Conservation (phyloP, 2,888 invertebrate species). For the Callosobruchus maculatus region DNA sequence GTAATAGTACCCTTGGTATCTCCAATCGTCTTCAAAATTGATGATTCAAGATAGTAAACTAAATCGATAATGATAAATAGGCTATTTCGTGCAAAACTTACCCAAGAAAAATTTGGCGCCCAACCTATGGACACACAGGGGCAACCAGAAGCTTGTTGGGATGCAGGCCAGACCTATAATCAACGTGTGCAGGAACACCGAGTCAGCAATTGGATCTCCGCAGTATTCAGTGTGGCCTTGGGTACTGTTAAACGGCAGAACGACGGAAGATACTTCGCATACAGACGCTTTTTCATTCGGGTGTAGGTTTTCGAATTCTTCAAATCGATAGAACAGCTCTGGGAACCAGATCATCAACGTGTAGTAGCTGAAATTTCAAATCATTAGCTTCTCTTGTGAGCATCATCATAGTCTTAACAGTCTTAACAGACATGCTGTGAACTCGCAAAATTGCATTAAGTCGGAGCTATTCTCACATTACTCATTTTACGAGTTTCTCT, state of each 20-base stretch:
- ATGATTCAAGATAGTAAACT: too few relatives aligned
- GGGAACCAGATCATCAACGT: slow-evolving; percentile 92
- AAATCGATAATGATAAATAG: background rate
- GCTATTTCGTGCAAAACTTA: slow-evolving; percentile 48
- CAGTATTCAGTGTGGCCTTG: slow-evolving; percentile 55
- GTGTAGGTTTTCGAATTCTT: slow-evolving; percentile 65
- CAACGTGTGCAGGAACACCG: slow-evolving; percentile 72
- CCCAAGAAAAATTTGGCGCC: slow-evolving; percentile 81
- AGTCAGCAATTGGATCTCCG: slow-evolving; percentile 59
- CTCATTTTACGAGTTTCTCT: too few relatives aligned
- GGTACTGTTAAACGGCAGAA: slow-evolving; percentile 47
- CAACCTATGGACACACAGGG: slow-evolving; percentile 73
- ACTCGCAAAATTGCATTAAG: too few relatives aligned
- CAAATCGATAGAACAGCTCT: slow-evolving; percentile 80
- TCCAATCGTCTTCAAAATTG: too few relatives aligned
- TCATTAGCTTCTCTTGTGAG: too few relatives aligned
- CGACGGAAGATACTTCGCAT: slow-evolving; percentile 71
- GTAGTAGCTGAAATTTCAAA: slow-evolving; percentile 69
- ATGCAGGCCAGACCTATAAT: slow-evolving; percentile 78
- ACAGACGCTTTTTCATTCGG: slow-evolving; percentile 69
- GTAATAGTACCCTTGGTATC: too few relatives aligned
- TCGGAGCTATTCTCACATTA: too few relatives aligned
- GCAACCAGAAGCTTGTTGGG: slow-evolving; percentile 75
- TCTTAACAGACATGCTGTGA: too few relatives aligned
- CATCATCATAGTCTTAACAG: too few relatives aligned